Evolutionary conservation across 2,797 vertebrate genomes (phyloP).

Genomic region (Petrocephalus sullivani): DNA sequence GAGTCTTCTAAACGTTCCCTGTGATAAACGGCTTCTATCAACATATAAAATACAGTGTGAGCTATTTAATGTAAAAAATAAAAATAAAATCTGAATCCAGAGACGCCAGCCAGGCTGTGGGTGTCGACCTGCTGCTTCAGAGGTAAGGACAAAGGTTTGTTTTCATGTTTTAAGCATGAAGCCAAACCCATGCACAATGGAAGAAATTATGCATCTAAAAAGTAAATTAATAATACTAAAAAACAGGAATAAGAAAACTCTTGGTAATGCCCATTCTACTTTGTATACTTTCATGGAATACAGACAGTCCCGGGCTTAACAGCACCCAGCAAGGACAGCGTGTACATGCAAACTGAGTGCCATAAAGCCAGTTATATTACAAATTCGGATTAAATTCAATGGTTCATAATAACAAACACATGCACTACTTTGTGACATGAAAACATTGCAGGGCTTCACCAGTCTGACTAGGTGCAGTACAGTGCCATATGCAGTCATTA

Average conservation of each 20-base stretch:
- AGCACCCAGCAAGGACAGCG: neutral
- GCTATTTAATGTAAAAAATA: neutral
- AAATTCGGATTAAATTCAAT: neutral
- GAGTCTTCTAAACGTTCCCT: neutral
- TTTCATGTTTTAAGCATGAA: neutral
- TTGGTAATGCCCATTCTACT: neutral
- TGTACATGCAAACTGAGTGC: neutral
- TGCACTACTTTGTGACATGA: neutral
- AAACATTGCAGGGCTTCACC: neutral
- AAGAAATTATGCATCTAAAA: neutral
- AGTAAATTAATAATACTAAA: neutral
- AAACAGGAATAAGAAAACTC: neutral
- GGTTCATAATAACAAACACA: neutral
- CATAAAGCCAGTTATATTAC: neutral
- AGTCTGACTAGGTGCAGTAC: neutral
- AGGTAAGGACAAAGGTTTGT: neutral
- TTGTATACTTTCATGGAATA: neutral
- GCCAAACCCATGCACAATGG: neutral
- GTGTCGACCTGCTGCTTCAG: neutral
- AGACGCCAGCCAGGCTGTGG: neutral
- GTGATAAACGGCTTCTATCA: constrained; percentile 29
- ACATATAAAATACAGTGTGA: neutral
- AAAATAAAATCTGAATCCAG: neutral
- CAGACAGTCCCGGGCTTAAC: neutral
- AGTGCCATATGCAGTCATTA: neutral